Conservation (phyloP, 2,888 invertebrate genomes). For the Synanthedon formicaeformis region DNA sequence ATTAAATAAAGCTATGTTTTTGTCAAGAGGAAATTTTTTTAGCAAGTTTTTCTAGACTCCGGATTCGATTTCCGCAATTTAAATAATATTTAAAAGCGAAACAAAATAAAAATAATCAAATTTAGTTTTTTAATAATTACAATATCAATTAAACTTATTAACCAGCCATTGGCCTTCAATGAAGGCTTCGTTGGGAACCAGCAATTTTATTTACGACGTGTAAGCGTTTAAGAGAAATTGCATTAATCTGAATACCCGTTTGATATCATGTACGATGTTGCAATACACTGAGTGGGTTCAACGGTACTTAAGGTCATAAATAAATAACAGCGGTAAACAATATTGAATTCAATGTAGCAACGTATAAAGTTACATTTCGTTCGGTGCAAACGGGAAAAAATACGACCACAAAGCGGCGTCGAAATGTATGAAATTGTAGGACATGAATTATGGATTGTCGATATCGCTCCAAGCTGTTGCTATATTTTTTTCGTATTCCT, state of each 20-base stretch:
- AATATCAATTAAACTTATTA: constrained; percentile 51
- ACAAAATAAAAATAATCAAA: not conserved
- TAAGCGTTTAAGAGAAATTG: constrained; percentile 71
- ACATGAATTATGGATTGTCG: constrained; percentile 72
- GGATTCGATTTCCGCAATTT: no score
- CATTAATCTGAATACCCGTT: constrained; percentile 70
- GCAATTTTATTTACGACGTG: constrained; percentile 70
- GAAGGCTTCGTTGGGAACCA: constrained; percentile 39
- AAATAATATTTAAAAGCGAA: no score
- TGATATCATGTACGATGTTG: constrained; percentile 67
- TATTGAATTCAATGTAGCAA: constrained; percentile 21
- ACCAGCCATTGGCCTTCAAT: constrained; percentile 38
- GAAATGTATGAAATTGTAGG: constrained; percentile 67
- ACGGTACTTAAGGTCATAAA: constrained; percentile 25
- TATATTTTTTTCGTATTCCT: constrained; percentile 62
- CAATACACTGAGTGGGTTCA: constrained; percentile 52
- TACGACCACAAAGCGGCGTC: constrained; percentile 28
- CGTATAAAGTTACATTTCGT: constrained; percentile 37
- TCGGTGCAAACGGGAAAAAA: constrained; percentile 21
- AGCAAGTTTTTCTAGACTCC: no score
- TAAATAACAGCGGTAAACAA: constrained; percentile 16
- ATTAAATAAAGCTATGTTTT: no score
- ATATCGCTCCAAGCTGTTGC: constrained; percentile 70
- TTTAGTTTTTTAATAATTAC: not conserved
- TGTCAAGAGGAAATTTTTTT: no score